Base-by-base conservation (phyloP, 2,797 vertebrate genomes). In the Apogon talboti region DNA sequence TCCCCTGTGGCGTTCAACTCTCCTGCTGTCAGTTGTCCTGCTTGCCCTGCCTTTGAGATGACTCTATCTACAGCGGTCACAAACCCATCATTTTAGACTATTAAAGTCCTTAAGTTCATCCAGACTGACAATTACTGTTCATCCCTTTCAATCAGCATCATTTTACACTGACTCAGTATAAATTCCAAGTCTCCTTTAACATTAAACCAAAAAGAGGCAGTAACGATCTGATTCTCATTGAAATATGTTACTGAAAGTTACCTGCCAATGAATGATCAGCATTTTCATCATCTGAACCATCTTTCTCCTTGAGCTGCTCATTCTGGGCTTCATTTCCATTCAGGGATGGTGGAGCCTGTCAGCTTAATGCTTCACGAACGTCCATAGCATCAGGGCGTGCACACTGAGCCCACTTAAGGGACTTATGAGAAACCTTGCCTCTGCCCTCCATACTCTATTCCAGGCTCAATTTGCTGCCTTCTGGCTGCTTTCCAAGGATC, bases 381-480 rank as follows among this genome's bases (percentile, higher is more conserved):
- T 78, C 79, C 51, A 63, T 30, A 80, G 76, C 83, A 79, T 66
- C 44, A 2, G 50, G 50, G 83, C 47, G 33, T 78, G 75, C 51
- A 77, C 69, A 81, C 4, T 43, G 75, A 89, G 73, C 82, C 82
- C 82, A 86, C 85, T 88, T 89, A 79, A 62, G 85, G 85, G 84
- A 84, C 79, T 86, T 69, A 71, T 79, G 70, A 85, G 79, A 84
- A 87, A 79, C 74, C 78, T 77, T 83, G 79, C 74, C 70, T 78
- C 79, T 89, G 76, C 80, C 81, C 80, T 88, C 86, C 78, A 66
- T 76, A 81, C 74, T 89, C 86, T 87, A 88, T 89, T 90, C 86
- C 80, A 84, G 85, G 79, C 80, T 85, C 82, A 74, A 81, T 88
- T 89, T 82, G 66, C 78, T 77, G 74, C 63, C 59, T 84, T 69